Percentiles rank a stretch among this genome's conserved stretches.
phyloP scores from a whole-genome alignment of 1,140 invertebrate genomes.

The Drosophila orosa region DNA sequence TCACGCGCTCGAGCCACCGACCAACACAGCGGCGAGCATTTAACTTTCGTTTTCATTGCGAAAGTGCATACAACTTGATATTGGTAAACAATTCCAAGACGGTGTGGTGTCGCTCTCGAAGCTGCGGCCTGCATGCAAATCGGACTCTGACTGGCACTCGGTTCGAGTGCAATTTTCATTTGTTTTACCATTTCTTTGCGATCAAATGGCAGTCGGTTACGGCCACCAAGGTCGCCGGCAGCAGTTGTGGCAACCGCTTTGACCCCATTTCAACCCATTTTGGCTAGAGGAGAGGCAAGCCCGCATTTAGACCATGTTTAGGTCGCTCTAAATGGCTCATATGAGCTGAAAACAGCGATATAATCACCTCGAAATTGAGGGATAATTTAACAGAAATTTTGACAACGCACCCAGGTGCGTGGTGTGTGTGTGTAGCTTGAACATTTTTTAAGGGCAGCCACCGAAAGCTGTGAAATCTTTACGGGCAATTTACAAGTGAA shows the following conservation, averaged over 20 bases:
- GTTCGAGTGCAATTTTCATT: slow-evolving; percentile 41
- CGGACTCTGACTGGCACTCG: background rate
- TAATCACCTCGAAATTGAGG: slow-evolving; percentile 40
- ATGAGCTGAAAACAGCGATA: slow-evolving; percentile 32
- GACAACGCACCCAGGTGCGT: slow-evolving; percentile 48
- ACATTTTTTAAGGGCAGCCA: slow-evolving; percentile 20
- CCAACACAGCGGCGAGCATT: slow-evolving; percentile 29
- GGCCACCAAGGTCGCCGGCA: slow-evolving; percentile 61
- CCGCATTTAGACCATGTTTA: slow-evolving; percentile 2
- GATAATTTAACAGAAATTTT: slow-evolving; percentile 25
- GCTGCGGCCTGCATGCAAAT: slow-evolving; percentile 56
- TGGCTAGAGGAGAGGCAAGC: slow-evolving; percentile 8
- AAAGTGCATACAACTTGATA: slow-evolving; percentile 78
- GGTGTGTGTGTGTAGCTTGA: slow-evolving; percentile 16
- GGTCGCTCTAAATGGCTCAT: slow-evolving; percentile 23
- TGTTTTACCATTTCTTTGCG: slow-evolving; percentile 21
- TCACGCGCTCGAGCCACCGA: slow-evolving; percentile 58
- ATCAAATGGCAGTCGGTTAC: slow-evolving; percentile 32
- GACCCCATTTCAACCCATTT: slow-evolving; percentile 14
- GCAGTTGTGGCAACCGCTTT: slow-evolving; percentile 15
- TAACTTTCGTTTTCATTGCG: slow-evolving; percentile 83
- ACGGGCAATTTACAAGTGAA: slow-evolving; percentile 54
- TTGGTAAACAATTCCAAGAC: slow-evolving; percentile 57
- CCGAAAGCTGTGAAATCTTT: slow-evolving; percentile 43
- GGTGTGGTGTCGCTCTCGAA: slow-evolving; percentile 13